Evolutionary conservation across 2,113 vertebrate species (phyloP).

Genomic region (Pterocles gutturalis): DNA sequence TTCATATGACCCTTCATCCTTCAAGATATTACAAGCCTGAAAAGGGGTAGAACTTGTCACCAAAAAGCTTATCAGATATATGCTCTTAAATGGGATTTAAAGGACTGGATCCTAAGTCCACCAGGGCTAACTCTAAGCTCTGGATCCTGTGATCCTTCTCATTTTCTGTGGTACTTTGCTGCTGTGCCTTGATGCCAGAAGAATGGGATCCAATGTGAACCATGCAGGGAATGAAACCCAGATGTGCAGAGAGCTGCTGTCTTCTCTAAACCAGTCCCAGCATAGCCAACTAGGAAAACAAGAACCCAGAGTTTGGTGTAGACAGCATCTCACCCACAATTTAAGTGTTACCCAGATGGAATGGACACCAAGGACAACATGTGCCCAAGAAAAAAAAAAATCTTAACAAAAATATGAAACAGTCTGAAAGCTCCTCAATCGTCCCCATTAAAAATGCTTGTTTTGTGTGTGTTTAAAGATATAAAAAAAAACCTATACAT

Average conservation of each 20-base stretch:
- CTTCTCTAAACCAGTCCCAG: neutral
- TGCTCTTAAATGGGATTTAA: neutral
- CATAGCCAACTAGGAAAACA: neutral
- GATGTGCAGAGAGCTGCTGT: rapidly evolving
- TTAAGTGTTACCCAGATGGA: neutral
- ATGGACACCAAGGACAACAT: too few relatives aligned
- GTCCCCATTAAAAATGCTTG: neutral
- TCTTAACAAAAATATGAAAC: neutral
- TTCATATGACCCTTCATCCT: neutral
- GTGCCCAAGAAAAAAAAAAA: neutral
- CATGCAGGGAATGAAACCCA: neutral
- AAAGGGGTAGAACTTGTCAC: neutral
- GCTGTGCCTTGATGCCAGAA: neutral
- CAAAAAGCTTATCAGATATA: neutral
- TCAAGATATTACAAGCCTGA: neutral
- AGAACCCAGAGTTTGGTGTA: neutral
- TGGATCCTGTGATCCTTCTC: neutral
- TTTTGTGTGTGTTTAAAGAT: neutral
- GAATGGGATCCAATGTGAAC: neutral
- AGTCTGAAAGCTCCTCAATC: neutral
- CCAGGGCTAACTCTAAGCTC: neutral
- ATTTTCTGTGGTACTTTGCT: neutral
- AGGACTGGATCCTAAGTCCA: neutral
- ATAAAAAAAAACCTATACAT: neutral
- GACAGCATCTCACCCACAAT: neutral